Conservation (phyloP, 2,888 invertebrate species). For the Clepsis dumicolana region DNA sequence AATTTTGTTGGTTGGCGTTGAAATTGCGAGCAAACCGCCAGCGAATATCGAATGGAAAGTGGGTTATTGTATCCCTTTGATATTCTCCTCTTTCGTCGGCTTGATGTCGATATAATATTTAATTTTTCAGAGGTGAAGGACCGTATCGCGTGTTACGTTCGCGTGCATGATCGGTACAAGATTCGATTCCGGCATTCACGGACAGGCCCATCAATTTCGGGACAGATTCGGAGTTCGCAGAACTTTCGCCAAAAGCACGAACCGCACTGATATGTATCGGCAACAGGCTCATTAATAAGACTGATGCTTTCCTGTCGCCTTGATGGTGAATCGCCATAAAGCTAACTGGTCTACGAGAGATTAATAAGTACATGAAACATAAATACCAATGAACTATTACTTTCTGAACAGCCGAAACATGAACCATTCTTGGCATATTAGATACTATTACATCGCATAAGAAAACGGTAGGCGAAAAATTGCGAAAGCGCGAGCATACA, state of each 20-base stretch:
- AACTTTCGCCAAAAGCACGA: constrained; percentile 80
- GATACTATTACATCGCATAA: not conserved
- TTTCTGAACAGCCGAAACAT: constrained; percentile 21
- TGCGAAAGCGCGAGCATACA: not conserved
- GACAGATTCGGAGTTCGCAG: constrained; percentile 74
- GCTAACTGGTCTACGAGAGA: constrained; percentile 20
- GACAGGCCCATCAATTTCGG: constrained; percentile 78
- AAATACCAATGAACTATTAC: constrained; percentile 19
- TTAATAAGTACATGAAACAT: constrained; percentile 3
- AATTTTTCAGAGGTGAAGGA: constrained; percentile 67
- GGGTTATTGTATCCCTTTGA: constrained; percentile 36
- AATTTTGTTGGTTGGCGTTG: constrained; percentile 18
- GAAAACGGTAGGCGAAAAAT: not conserved
- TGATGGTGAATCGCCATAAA: constrained; percentile 12
- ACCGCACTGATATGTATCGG: constrained; percentile 71
- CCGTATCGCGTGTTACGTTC: constrained; percentile 68
- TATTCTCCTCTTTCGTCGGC: constrained; percentile 43
- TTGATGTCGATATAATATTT: constrained; percentile 49
- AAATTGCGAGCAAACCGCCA: not conserved
- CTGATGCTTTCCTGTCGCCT: constrained; percentile 47
- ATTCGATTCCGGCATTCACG: constrained; percentile 72
- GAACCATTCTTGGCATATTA: constrained; percentile 19
- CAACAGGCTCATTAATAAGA: constrained; percentile 56
- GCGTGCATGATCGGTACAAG: constrained; percentile 70
- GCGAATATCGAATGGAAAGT: constrained; percentile 20